Conservation (phyloP, 1,140 invertebrate genomes). For the Aphaenogaster ashmeadi region DNA sequence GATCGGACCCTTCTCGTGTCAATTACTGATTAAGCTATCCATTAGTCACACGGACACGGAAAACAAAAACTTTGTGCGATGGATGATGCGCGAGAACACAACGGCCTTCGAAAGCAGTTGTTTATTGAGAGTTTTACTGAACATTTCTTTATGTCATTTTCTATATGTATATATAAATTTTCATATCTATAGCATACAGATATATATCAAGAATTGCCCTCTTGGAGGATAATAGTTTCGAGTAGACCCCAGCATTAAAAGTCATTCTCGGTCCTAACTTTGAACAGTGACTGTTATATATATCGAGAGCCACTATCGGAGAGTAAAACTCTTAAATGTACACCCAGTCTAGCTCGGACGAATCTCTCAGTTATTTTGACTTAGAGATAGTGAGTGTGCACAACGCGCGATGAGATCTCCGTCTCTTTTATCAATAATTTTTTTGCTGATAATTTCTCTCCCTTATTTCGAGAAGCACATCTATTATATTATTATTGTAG, state of each 20-base stretch:
- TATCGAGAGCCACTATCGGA: slow-evolving; percentile 3
- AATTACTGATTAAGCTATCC: slow-evolving; percentile 9
- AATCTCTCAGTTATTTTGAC: slow-evolving; percentile 44
- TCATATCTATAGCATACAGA: slow-evolving; percentile 22
- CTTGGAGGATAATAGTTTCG: slow-evolving; percentile 19
- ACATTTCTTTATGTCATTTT: slow-evolving; percentile 9
- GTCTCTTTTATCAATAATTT: not conserved
- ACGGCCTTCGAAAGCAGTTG: slow-evolving; percentile 31
- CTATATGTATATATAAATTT: slow-evolving; percentile 28
- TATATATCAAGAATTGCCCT: not conserved
- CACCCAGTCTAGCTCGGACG: slow-evolving; percentile 12
- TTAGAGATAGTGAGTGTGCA: slow-evolving; percentile 41
- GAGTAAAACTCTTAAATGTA: slow-evolving; percentile 40
- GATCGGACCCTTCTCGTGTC: not conserved
- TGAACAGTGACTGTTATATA: not conserved
- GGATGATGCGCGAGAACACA: slow-evolving; percentile 40
- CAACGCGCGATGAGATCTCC: slow-evolving; percentile 43
- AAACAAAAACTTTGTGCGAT: slow-evolving; percentile 30
- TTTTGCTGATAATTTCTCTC: slow-evolving; percentile 24
- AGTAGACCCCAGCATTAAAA: not conserved
- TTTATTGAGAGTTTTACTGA: slow-evolving; percentile 27
- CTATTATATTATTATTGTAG: slow-evolving; percentile 52
- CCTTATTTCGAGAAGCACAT: slow-evolving; percentile 49
- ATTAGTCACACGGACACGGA: not conserved
- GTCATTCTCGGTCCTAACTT: not conserved